Evolutionary conservation across 2,113 vertebrate genomes (phyloP).

Genomic region (Manacus vitellinus): DNA sequence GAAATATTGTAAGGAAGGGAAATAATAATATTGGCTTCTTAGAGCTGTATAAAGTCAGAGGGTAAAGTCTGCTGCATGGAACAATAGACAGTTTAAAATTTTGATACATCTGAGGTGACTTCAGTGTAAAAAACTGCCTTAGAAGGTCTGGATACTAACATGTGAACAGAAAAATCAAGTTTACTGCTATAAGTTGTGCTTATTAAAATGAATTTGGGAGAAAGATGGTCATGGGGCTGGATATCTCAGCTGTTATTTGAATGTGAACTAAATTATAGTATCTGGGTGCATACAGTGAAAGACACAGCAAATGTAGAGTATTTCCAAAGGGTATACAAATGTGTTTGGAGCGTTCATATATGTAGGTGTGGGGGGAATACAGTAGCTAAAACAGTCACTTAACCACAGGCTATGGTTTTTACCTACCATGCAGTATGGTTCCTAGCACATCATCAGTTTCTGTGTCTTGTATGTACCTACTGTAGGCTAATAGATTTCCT

Average conservation of each 20-base stretch:
- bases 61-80: background rate
- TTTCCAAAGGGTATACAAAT: background rate
- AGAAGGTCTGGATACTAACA: background rate
- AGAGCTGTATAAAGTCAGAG: background rate
- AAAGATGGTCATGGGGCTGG: background rate
- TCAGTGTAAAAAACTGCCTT: background rate
- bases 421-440: background rate
- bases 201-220: background rate
- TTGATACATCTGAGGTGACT: background rate
- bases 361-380: fast-evolving
- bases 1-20: background rate
- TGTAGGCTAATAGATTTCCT: background rate
- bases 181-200: background rate
- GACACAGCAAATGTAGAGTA: background rate
- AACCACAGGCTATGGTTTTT: background rate
- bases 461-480: background rate
- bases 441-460: background rate
- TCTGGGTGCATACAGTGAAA: background rate
- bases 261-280: background rate
- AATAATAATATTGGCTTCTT: background rate
- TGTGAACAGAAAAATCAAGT: background rate
- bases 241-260: background rate
- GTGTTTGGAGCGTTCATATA: background rate
- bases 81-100: background rate
- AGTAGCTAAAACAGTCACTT: background rate